Percentiles rank a stretch among this genome's conserved stretches.
These are phyloP conservation scores for Trichomycterus rosablanca DNA, from an alignment of 2,113 vertebrate species.

Conservation along the genomic window DNA sequence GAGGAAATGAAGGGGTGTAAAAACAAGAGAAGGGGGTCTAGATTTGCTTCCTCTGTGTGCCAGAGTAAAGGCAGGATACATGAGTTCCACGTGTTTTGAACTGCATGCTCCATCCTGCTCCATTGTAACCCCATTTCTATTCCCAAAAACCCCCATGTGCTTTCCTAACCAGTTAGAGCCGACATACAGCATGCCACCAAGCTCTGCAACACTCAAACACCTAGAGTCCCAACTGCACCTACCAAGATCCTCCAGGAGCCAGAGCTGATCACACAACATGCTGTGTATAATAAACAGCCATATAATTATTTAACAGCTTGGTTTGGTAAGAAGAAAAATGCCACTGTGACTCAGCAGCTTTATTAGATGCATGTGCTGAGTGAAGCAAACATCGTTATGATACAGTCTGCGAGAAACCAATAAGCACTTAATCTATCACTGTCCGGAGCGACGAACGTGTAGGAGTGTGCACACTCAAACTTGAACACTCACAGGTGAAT, in stretches of 20 bases:
- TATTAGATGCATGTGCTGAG: neutral
- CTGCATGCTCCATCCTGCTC: slow-evolving; percentile 8
- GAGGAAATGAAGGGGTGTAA: neutral
- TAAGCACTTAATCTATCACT: slow-evolving; percentile 3
- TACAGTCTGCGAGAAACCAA: slow-evolving; percentile 2
- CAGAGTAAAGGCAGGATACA: slow-evolving; percentile 39
- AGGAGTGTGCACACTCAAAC: slow-evolving; percentile 1
- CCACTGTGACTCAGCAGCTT: slow-evolving; percentile 22
- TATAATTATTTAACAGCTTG: neutral
- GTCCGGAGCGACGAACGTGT: neutral
- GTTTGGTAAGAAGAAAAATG: neutral
- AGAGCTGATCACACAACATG: neutral
- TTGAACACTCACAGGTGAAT: neutral
- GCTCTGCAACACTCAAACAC: neutral
- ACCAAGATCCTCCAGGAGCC: slow-evolving; percentile 1
- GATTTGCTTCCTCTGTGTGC: slow-evolving; percentile 34
- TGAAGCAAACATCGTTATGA: slow-evolving; percentile 1
- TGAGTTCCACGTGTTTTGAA: slow-evolving; percentile 28
- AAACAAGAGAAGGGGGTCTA: slow-evolving; percentile 2
- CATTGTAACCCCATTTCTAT: slow-evolving; percentile 45
- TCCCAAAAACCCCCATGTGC: slow-evolving; percentile 24
- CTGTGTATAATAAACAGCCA: too few species aligned
- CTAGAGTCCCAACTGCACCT: neutral
- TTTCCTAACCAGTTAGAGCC: slow-evolving; percentile 35
- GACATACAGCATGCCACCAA: slow-evolving; percentile 23